Conservation (phyloP, 1,140 invertebrate genomes). For the Drosophila kikkawai region DNA sequence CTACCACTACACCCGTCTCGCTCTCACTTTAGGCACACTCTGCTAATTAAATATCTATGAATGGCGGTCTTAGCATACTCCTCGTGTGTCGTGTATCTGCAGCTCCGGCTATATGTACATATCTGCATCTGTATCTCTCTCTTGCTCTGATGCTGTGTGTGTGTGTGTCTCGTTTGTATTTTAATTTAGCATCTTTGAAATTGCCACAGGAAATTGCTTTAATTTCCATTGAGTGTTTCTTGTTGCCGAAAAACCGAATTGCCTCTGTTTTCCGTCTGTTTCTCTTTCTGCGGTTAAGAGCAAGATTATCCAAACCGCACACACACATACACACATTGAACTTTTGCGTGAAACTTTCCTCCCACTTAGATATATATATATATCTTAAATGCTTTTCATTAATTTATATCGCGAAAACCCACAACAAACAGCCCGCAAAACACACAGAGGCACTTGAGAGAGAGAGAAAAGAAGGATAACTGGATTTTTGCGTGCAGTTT, state of each 20-base stretch:
- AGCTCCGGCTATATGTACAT: conserved; percentile 19
- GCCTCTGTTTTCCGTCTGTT: conserved; percentile 43
- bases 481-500: conserved; percentile 60
- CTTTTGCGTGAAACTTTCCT: conserved; percentile 28
- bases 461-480: conserved; percentile 13
- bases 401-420: conserved; percentile 54
- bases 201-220: conserved; percentile 83
- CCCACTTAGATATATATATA: neutral
- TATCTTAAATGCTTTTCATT: conserved; percentile 70
- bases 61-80: conserved; percentile 69
- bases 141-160: neutral
- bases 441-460: neutral
- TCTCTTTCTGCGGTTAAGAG: conserved; percentile 49
- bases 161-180: conserved; percentile 52
- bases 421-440: conserved; percentile 47
- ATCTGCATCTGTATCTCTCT: conserved; percentile 17
- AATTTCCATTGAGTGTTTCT: conserved; percentile 79
- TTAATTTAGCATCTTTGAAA: conserved; percentile 78
- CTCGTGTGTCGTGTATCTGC: conserved; percentile 21
- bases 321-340: neutral
- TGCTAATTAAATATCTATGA: conserved; percentile 85
- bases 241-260: conserved; percentile 50
- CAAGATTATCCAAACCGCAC: conserved; percentile 45
- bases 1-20: neutral
- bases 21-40: conserved; percentile 39